Percentiles rank a stretch among this genome's conserved stretches.
Evolutionary conservation across 2,888 invertebrate species (phyloP).

Genomic region (Abscondita cerata): DNA sequence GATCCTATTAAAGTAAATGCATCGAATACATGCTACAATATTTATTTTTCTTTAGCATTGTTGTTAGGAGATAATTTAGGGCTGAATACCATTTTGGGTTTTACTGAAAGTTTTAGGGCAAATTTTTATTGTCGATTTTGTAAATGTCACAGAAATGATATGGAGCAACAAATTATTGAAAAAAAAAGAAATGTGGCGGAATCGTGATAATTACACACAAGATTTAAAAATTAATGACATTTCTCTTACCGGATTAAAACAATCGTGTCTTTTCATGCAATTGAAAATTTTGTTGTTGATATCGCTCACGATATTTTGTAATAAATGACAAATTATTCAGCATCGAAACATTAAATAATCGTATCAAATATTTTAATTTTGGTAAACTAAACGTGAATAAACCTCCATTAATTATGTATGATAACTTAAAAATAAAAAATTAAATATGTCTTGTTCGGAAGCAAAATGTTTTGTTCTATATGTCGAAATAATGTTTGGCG

Average conservation of each 20-base stretch:
- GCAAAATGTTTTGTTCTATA: conserved; percentile 33
- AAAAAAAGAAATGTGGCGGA: not conserved
- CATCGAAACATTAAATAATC: conserved; percentile 25
- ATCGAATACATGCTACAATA: not conserved
- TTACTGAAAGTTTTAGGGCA: not conserved
- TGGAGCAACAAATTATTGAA: not conserved
- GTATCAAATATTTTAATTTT: conserved; percentile 33
- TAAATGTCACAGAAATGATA: not conserved
- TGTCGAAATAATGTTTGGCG: too few species aligned
- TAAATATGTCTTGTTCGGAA: conserved; percentile 40
- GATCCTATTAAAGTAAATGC: not conserved
- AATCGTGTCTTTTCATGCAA: conserved; percentile 39
- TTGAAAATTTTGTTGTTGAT: conserved; percentile 40
- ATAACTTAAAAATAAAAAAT: conserved; percentile 29
- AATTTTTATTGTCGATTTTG: conserved; percentile 12
- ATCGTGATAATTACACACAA: conserved; percentile 15
- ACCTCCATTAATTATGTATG: conserved; percentile 25
- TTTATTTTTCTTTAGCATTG: not conserved
- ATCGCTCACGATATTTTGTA: conserved; percentile 41
- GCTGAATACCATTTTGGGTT: not conserved
- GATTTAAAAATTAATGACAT: too few species aligned
- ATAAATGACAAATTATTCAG: conserved; percentile 26
- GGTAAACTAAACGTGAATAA: conserved; percentile 25
- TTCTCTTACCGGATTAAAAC: too few species aligned
- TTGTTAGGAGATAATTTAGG: not conserved